Percentiles rank a stretch among this genome's conserved stretches.
phyloP scores from a whole-genome alignment of 2,113 vertebrate species.

The Oreochromis spilurus region DNA sequence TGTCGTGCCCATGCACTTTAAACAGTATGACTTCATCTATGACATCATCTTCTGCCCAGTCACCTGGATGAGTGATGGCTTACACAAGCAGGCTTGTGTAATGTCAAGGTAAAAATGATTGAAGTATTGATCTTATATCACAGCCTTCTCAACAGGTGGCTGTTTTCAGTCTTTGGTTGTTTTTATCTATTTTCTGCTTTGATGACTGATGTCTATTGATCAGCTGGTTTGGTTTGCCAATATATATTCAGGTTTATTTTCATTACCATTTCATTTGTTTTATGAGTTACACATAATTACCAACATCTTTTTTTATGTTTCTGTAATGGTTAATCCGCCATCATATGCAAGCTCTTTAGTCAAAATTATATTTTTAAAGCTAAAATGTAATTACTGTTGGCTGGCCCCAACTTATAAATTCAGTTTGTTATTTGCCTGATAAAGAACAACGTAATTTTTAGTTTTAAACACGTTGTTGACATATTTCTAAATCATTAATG shows the following conservation, averaged over 20 bases:
- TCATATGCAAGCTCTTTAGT: neutral
- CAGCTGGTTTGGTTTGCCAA: neutral
- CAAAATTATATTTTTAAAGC: neutral
- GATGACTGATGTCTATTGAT: conserved; percentile 18
- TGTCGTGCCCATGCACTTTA: neutral
- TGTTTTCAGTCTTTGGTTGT: neutral
- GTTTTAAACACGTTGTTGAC: neutral
- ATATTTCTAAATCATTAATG: neutral
- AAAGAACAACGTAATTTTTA: neutral
- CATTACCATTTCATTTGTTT: neutral
- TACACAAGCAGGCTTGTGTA: neutral
- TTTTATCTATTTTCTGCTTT: conserved; percentile 15
- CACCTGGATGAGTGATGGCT: neutral
- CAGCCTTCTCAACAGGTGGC: conserved; percentile 1
- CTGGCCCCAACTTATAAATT: neutral
- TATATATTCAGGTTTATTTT: neutral
- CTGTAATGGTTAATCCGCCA: neutral
- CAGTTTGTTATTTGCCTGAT: neutral
- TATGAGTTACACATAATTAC: neutral
- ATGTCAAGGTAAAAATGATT: neutral
- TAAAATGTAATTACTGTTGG: neutral
- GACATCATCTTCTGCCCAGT: neutral
- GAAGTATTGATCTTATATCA: conserved; percentile 21
- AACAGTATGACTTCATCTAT: neutral
- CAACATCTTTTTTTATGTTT: neutral